Conservation (phyloP, 2,888 invertebrate genomes). For the Tryphoninae sp. region DNA sequence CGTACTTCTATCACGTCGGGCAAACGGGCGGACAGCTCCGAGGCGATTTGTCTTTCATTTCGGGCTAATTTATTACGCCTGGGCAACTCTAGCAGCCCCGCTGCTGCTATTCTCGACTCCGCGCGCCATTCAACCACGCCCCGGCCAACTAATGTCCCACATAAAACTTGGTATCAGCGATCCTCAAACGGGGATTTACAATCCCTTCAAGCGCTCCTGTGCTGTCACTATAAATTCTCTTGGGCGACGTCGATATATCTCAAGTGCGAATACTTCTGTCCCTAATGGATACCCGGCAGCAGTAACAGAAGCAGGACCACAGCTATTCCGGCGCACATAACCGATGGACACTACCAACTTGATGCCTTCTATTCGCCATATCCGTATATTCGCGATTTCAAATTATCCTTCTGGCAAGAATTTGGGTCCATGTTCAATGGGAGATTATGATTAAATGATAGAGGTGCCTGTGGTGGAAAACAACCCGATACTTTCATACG, state of each 20-base stretch:
- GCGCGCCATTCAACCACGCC: conserved; percentile 80
- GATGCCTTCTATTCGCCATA: conserved; percentile 60
- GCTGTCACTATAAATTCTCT: conserved; percentile 80
- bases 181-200: conserved; percentile 82
- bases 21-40: conserved; percentile 81
- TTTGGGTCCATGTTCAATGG: not conserved
- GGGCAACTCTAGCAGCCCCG: conserved; percentile 74
- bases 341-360: conserved; percentile 65
- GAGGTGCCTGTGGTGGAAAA: no score
- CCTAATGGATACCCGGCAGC: conserved; percentile 78
- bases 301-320: conserved; percentile 54
- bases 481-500: no score
- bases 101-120: conserved; percentile 71
- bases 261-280: conserved; percentile 80
- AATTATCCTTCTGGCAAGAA: conserved; percentile 22
- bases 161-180: conserved; percentile 82
- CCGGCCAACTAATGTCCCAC: conserved; percentile 81
- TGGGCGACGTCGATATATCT: conserved; percentile 80
- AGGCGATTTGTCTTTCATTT: conserved; percentile 82
- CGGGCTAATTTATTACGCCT: conserved; percentile 81
- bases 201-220: conserved; percentile 80
- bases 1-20: conserved; percentile 80
- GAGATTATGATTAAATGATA: no score
- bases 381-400: conserved; percentile 54
- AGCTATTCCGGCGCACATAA: conserved; percentile 50